Evolutionary conservation across 2,797 vertebrate species (phyloP).

Genomic region (Phoxinus dragarum): DNA sequence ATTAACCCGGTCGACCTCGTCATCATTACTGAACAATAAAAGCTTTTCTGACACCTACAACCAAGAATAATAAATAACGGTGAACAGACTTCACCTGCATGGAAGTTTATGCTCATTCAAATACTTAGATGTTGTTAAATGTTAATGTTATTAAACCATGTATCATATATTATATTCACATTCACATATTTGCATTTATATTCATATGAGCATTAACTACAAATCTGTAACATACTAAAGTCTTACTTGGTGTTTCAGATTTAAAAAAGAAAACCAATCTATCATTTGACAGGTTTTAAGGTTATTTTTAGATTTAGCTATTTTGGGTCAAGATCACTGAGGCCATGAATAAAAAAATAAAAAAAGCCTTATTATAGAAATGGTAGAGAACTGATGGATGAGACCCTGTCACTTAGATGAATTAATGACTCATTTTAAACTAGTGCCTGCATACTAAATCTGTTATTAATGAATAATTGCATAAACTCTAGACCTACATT

Average conservation of each 20-base stretch:
- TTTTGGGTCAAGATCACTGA: not conserved
- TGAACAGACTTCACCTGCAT: not conserved
- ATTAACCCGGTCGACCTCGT: conserved; percentile 60
- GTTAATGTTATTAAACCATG: not conserved
- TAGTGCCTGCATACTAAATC: conserved; percentile 17
- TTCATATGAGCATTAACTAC: not conserved
- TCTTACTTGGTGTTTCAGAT: not conserved
- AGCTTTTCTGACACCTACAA: conserved; percentile 8
- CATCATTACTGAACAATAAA: not conserved
- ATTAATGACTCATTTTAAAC: conserved; percentile 20
- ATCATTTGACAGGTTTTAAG: conserved; percentile 2
- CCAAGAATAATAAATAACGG: not conserved
- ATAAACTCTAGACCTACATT: conserved; percentile 5
- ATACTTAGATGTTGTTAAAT: not conserved
- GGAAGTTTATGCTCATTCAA: not conserved
- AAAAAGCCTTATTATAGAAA: conserved; percentile 36
- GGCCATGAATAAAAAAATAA: conserved; percentile 29
- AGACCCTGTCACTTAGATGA: not conserved
- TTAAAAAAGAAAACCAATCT: not conserved
- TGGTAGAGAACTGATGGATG: not conserved
- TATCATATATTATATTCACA: not conserved
- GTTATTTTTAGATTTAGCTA: conserved; percentile 22
- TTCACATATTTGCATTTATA: not conserved
- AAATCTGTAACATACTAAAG: not conserved
- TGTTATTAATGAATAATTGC: conserved; percentile 14